phyloP scores from a whole-genome alignment of 1,140 invertebrate species.

The Dreissena rostriformis region DNA sequence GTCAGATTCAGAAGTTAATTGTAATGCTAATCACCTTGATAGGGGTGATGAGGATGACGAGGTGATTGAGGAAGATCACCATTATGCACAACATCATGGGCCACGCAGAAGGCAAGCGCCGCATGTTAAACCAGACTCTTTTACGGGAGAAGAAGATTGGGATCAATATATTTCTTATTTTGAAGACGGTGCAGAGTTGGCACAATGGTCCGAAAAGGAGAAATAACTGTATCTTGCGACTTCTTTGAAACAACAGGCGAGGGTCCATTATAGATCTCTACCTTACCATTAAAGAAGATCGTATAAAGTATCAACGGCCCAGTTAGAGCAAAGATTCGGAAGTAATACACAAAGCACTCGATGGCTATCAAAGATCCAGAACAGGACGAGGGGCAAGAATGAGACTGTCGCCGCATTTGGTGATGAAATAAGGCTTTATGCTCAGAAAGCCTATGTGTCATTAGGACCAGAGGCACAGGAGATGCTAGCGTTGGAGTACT shows the following conservation, averaged over 20 bases:
- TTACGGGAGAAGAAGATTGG: slow-evolving; percentile 21
- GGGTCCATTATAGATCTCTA: slow-evolving; percentile 7
- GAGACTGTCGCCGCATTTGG: slow-evolving; percentile 26
- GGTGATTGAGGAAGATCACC: no score
- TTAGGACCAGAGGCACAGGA: slow-evolving; percentile 23
- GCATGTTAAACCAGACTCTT: slow-evolving; percentile 13
- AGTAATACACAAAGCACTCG: background rate
- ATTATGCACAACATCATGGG: no score
- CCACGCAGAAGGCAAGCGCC: background rate
- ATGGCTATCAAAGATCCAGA: slow-evolving; percentile 33
- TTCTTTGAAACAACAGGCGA: slow-evolving; percentile 3
- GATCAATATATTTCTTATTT: slow-evolving; percentile 21
- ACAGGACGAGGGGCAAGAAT: background rate
- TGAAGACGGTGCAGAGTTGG: slow-evolving; percentile 28
- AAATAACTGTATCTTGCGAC: slow-evolving; percentile 19
- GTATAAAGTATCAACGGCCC: background rate
- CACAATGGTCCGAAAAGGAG: slow-evolving; percentile 17
- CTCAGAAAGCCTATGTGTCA: slow-evolving; percentile 12
- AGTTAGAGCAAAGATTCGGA: slow-evolving; percentile 34
- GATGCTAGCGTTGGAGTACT: slow-evolving; percentile 22
- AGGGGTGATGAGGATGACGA: no score
- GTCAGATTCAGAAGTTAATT: no score
- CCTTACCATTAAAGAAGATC: background rate
- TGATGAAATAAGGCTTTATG: slow-evolving; percentile 12
- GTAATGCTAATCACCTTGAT: no score